Percentiles rank a stretch among this genome's conserved stretches.
Conservation (phyloP, 2,113 vertebrate species). For the Amphilophus citrinellus region DNA sequence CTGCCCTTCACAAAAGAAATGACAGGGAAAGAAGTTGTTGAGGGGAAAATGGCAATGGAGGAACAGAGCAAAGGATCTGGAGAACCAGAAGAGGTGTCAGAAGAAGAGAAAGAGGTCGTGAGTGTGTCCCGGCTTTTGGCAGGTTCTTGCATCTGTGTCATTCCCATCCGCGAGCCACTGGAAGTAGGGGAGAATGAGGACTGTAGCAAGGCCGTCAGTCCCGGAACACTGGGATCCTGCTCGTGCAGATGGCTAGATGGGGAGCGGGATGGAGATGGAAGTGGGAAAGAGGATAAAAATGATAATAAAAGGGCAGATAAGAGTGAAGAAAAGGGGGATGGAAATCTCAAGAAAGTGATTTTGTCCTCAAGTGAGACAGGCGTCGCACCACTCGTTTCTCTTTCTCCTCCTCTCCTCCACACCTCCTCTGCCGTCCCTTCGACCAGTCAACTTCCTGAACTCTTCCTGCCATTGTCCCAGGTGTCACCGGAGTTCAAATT, state of each 20-base stretch:
- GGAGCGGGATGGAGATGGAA: constrained; percentile 26
- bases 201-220: constrained; percentile 88
- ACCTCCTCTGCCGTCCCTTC: constrained; percentile 43
- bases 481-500: constrained; percentile 42
- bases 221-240: constrained; percentile 73
- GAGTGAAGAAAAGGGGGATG: background rate
- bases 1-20: constrained; percentile 35
- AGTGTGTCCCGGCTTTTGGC: constrained; percentile 59
- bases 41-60: constrained; percentile 9
- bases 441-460: constrained; percentile 66
- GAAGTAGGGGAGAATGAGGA: constrained; percentile 94
- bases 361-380: constrained; percentile 55
- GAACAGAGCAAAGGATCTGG: constrained; percentile 49
- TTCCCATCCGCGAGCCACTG: constrained; percentile 86
- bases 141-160: constrained; percentile 73
- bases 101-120: constrained; percentile 64
- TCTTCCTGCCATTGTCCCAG: constrained; percentile 74
- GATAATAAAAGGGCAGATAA: background rate
- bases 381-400: constrained; percentile 54
- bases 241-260: constrained; percentile 68
- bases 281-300: constrained; percentile 32
- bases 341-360: constrained; percentile 70
- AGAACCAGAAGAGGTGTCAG: constrained; percentile 70
- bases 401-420: constrained; percentile 49
- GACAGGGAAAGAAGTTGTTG: constrained; percentile 28